Evolutionary conservation across 1,140 invertebrate species (phyloP), one percentile per base, ranked within the genome.

Genomic region (Dendroctonus ponderosae): DNA sequence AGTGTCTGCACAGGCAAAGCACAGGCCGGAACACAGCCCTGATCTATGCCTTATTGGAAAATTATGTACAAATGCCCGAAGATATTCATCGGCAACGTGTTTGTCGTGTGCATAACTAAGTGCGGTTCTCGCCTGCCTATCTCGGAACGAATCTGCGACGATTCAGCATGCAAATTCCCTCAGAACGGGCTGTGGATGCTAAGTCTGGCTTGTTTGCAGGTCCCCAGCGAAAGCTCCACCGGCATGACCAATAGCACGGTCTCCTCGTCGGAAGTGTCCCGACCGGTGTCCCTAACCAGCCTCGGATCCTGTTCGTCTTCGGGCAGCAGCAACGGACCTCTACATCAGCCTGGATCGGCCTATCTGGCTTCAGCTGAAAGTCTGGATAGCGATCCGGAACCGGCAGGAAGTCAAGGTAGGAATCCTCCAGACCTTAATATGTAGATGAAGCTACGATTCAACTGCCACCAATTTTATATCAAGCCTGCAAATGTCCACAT

Each of bases 301-400:
- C 54, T 79, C 14, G 76, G 75, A 11, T 80, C 79, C 43, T 80
- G 79, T 61, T 85, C 84, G 5, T 84, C 83, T 9, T 85, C 81
- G 66, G 82, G 83, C 15, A 85, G 84, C 70, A 85, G 83, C 64
- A 84, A 82, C 61, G 83, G 83, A 39, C 81, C 82, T 57, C 39
- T 56, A 11, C 78, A 74, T 65, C 75, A 76, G 58, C 72, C 74
- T 5, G 72, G 75, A 43, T 77, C 76, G 8, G 74, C 75, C 38
- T 79, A 79, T 73, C 62, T 78, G 56, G 77, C 77, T 6, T 79
- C 77, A 2, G 76, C 76, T 0, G 77, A 79, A 67, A 79, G 77
- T 67, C 70, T 84, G n/a, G 82, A 84, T 66, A 83, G 77, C 62
- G 80, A 82, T 52, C 81, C 80, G 5, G 78, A 82, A 50, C 76